A percentile compares a stretch with the other conserved stretches of the same genome.
Conservation (phyloP, 2,888 invertebrate genomes). For the Dromius quadrimaculatus region DNA sequence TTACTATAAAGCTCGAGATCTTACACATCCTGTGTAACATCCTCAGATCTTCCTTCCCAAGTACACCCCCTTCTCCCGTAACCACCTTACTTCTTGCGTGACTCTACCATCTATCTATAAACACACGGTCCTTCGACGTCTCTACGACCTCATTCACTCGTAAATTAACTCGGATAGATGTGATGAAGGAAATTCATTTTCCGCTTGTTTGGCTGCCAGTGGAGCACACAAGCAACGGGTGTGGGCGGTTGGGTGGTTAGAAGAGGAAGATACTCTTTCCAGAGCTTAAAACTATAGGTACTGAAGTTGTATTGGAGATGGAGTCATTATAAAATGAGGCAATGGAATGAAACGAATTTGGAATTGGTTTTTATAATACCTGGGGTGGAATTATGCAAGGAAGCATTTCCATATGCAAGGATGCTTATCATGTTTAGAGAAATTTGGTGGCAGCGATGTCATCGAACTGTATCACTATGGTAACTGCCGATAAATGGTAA, state of each 20-base stretch:
- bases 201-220: constrained; percentile 67
- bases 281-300: no score
- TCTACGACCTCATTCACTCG: constrained; percentile 51
- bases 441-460: no score
- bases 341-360: no score
- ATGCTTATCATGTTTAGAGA: no score
- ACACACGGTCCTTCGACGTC: constrained; percentile 24
- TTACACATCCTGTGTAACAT: not conserved
- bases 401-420: no score
- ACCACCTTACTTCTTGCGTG: constrained; percentile 7
- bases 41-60: not conserved
- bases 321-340: no score
- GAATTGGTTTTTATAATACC: no score
- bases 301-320: no score
- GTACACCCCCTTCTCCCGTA: not conserved
- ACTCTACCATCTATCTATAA: constrained; percentile 40
- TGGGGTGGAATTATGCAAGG: no score
- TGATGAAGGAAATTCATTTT: constrained; percentile 67
- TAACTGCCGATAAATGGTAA: constrained; percentile 50
- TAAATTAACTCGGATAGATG: constrained; percentile 52
- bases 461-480: constrained; percentile 45
- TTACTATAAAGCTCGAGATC: no score
- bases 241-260: no score
- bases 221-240: constrained; percentile 59
- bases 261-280: no score